Base-by-base conservation (phyloP, 2,797 vertebrate genomes). In the Toxotes lorentzi region DNA sequence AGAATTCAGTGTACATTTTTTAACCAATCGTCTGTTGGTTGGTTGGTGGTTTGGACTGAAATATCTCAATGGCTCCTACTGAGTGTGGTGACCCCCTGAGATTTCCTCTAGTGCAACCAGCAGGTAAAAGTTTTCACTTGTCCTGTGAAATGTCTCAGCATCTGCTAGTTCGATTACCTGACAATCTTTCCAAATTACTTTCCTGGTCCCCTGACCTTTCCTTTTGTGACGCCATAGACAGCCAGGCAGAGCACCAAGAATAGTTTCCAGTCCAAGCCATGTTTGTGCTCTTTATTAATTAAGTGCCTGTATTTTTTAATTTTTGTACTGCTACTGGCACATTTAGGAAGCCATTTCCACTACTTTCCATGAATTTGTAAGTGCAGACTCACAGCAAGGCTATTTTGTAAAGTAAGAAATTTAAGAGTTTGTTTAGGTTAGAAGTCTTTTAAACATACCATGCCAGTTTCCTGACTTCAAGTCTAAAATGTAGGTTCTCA, bases 401-500 rank as follows among this genome's bases (percentile, higher is more conserved):
- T n/a, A 60, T 48, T 65, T 38, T 43, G 1, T 17, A 12, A 50
- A 43, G 12, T 38, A 7, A 38, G 10, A 14, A n/a, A 24, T 24
- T 5, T 7, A 21, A 56, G 30, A 57, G n/a, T 7, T 34, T 6
- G 43, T 13, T 21, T 45, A 23, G 13, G 7, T 56, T 30, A 27
- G 51, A 1, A 48, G 21, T 5, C 13, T 56, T 57, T 68, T 21
- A 70, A 70, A 27, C 27, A 34, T 2, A 51, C 19, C 27, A 41
- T 76, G 62, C 23, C 17, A 2, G 35, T 54, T 53, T 71, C 43
- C 14, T 24, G 35, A 76, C 45, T 66, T 50, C 58, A 65, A 53
- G 48, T 64, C 51, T 58, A 54, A 77, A 54, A 21, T 59, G 43
- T 48, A 23, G 43, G 50, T 27, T 56, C 14, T 79, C 43, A 76